Evolutionary conservation across 2,888 invertebrate genomes (phyloP).

Genomic region (Dynastes tityus): DNA sequence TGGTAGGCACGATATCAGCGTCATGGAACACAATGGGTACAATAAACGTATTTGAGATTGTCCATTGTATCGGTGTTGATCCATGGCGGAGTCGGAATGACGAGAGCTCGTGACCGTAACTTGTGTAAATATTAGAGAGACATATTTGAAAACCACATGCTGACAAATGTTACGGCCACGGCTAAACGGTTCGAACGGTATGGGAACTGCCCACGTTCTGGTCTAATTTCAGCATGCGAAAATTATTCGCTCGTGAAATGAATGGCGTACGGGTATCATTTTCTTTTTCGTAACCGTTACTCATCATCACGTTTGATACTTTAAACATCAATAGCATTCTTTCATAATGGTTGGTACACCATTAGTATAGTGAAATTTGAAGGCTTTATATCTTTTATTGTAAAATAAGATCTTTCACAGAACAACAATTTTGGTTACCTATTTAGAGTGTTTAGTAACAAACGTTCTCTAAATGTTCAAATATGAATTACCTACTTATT

Average conservation of each 20-base stretch:
- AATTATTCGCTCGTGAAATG: not conserved
- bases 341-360: not conserved
- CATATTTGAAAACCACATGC: constrained; percentile 57
- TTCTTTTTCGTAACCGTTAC: too few species aligned
- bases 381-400: too few species aligned
- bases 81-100: constrained; percentile 55
- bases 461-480: too few species aligned
- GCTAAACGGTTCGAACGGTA: constrained; percentile 26
- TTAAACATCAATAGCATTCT: too few species aligned
- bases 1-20: constrained; percentile 55
- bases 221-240: constrained; percentile 32
- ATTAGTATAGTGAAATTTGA: too few species aligned
- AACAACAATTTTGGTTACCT: too few species aligned
- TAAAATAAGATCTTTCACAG: too few species aligned
- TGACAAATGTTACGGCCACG: constrained; percentile 57
- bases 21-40: constrained; percentile 54
- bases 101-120: constrained; percentile 55
- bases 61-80: constrained; percentile 57
- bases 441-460: too few species aligned
- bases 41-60: constrained; percentile 55
- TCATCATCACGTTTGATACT: too few species aligned
- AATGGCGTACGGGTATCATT: too few species aligned
- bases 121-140: constrained; percentile 57
- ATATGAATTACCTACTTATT: too few species aligned
- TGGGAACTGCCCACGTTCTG: constrained; percentile 37